Base-by-base conservation (phyloP, 2,113 vertebrate genomes). In the human region DNA sequence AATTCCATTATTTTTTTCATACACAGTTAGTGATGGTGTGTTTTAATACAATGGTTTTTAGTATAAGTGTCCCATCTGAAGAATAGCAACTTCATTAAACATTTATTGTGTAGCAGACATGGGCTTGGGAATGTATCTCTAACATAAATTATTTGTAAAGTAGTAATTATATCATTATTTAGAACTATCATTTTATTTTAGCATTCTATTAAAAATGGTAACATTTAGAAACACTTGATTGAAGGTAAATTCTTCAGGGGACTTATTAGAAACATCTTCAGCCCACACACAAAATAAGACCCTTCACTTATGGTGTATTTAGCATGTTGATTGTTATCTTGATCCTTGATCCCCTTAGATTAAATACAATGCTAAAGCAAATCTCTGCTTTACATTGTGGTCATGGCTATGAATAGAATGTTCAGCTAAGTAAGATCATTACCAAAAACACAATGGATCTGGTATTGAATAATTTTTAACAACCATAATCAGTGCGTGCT, bases 251-350 rank as follows among this genome's bases (percentile, higher is more conserved):
- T 88, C 35, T 78, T 90, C 64, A 38, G 20, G 3, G 3, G 27
- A 17, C 30, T 52, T 57, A 30, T 73, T 48, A 79, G 52, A 94
- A 89, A 88, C 23, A 27, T 86, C 91, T 97, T 55, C 25, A 30
- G 13, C 78, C 35, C 0, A 70, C 73, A 81, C 20, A 87, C 45
- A 20, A 45, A 3, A 73, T 43, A 13, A 61, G 30, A 30, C 11
- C 18, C 2, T 2, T 22, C 4, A 43, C 5, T 61, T 84, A 20
- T n/a, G 6, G 12, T 32, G 5, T 52, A 48, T 45, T 68, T 40
- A 61, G 8, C 20, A 75, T 27, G 18, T 48, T 3, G 27, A 35
- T 48, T 52, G 25, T 83, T 72, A 52, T 61, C 23, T 68, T 91
- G 12, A 92, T 82, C 30, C 22, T 89, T 68, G 32, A 68, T 68